Conservation (phyloP, 2,888 invertebrate species). For the Blastobasis adustella region DNA sequence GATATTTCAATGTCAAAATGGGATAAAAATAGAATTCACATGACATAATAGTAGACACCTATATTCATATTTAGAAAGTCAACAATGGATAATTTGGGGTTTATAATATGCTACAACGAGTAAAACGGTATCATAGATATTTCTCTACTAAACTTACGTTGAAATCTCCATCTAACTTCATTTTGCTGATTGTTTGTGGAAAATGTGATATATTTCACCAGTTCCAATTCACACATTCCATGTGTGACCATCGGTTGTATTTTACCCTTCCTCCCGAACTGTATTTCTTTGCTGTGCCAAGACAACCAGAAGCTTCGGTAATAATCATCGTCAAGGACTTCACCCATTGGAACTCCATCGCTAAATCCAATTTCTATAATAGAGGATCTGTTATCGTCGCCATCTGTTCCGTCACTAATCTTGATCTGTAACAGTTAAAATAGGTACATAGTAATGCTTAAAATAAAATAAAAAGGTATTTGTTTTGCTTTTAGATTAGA, state of each 20-base stretch:
- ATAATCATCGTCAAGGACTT: constrained; percentile 52
- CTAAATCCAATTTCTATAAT: constrained; percentile 20
- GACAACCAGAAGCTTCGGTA: constrained; percentile 63
- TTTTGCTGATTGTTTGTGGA: constrained; percentile 9
- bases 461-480: too few relatives aligned
- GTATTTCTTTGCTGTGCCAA: constrained; percentile 59
- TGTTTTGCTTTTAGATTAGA: too few relatives aligned
- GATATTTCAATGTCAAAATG: too few relatives aligned
- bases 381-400: constrained; percentile 14
- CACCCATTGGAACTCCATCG: constrained; percentile 15
- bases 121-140: too few relatives aligned
- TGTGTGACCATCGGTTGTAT: constrained; percentile 25
- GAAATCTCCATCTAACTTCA: constrained; percentile 18
- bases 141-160: constrained; percentile 2
- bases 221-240: constrained; percentile 5
- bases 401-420: constrained; percentile 22
- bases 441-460: too few relatives aligned
- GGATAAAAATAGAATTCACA: too few relatives aligned
- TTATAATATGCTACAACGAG: too few relatives aligned
- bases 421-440: constrained; percentile 23
- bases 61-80: too few relatives aligned
- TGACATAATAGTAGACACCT: too few relatives aligned
- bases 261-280: constrained; percentile 49
- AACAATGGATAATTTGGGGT: too few relatives aligned
- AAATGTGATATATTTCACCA: constrained; percentile 30